Evolutionary conservation across 2,113 vertebrate species (phyloP).

Genomic region (Ellobius talpinus): DNA sequence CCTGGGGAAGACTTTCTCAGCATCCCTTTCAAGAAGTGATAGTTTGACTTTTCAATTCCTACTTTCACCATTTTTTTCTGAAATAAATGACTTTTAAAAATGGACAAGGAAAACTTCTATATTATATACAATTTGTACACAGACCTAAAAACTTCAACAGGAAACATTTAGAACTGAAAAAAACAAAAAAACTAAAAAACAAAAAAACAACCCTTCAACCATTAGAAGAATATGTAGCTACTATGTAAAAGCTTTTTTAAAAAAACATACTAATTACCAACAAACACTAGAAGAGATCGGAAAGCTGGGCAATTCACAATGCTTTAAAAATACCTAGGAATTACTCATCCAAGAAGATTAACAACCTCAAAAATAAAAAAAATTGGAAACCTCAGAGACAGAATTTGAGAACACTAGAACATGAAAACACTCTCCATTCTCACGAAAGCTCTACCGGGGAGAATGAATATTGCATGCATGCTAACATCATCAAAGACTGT

Average conservation of each 20-base stretch:
- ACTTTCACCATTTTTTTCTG: no score
- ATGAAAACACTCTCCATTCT: background rate
- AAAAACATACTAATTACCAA: background rate
- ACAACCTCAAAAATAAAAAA: background rate
- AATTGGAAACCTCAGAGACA: background rate
- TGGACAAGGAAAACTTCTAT: no score
- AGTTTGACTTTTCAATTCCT: no score
- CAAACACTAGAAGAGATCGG: background rate
- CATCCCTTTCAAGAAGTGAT: no score
- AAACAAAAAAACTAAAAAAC: background rate
- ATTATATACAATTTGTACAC: no score
- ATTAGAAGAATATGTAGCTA: background rate
- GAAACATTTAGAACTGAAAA: background rate
- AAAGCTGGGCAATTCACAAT: background rate
- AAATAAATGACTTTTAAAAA: no score
- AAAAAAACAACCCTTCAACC: background rate
- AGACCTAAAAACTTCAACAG: background rate
- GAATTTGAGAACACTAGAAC: background rate
- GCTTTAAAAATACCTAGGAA: background rate
- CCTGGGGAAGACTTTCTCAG: background rate
- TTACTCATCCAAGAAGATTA: background rate
- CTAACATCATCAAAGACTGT: background rate
- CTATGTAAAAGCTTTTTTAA: background rate
- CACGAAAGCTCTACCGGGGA: fast-evolving
- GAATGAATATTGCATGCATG: background rate